A percentile compares a stretch with the other conserved stretches of the same genome.
These are phyloP conservation scores for Clarias fuscus DNA, from an alignment of 2,797 vertebrate species.

Conservation along the genomic window DNA sequence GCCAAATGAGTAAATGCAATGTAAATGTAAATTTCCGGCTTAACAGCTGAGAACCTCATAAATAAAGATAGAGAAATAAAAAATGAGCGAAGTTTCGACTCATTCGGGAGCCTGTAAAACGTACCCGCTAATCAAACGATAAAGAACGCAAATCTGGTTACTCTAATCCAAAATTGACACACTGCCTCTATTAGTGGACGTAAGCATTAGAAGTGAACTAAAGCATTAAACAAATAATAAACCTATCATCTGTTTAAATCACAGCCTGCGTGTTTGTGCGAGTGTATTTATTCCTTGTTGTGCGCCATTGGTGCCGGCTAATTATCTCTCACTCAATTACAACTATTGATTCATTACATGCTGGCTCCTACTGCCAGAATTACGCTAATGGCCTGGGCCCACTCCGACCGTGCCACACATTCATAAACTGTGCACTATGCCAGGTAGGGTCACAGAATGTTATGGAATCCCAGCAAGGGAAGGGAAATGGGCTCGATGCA, in stretches of 20 bases:
- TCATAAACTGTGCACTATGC: constrained; percentile 51
- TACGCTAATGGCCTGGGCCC: constrained; percentile 68
- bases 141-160: background rate
- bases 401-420: constrained; percentile 46
- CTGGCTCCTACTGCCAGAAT: constrained; percentile 65
- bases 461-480: constrained; percentile 23
- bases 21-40: constrained; percentile 42
- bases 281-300: constrained; percentile 64
- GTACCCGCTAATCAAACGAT: background rate
- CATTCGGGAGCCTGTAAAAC: background rate
- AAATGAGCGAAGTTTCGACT: background rate
- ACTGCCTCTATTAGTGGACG: constrained; percentile 1
- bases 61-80: constrained; percentile 39
- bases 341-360: constrained; percentile 63
- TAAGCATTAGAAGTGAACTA: background rate
- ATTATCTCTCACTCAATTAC: constrained; percentile 73
- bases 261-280: constrained; percentile 20
- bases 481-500: constrained; percentile 22
- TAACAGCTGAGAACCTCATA: constrained; percentile 33
- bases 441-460: constrained; percentile 44
- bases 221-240: constrained; percentile 33
- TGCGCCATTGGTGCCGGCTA: constrained; percentile 60
- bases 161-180: background rate
- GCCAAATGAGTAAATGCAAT: constrained; percentile 25
- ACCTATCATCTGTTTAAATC: constrained; percentile 41